Evolutionary conservation across 2,888 invertebrate species (phyloP).

Genomic region (Caenorhabditis sp.): DNA sequence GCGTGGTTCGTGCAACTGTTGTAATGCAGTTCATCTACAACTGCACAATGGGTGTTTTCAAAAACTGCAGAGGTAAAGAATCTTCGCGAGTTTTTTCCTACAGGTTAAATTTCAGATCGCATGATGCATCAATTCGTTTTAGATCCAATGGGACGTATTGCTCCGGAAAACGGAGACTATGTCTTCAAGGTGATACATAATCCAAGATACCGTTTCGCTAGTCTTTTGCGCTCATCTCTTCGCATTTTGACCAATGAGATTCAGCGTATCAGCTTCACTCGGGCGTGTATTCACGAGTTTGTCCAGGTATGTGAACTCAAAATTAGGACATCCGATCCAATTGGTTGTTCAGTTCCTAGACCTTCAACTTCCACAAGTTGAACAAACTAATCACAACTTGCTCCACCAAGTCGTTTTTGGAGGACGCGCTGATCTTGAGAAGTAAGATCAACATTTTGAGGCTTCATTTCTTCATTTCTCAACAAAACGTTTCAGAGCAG

Average conservation of each 20-base stretch:
- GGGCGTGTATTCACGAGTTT: conserved; percentile 10
- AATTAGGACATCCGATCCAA: too few species aligned
- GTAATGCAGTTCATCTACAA: conserved; percentile 46
- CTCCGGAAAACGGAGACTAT: conserved; percentile 35
- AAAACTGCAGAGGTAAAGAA: conserved; percentile 21
- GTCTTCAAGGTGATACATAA: conserved; percentile 32
- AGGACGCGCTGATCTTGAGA: conserved; percentile 11
- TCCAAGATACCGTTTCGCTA: conserved; percentile 25
- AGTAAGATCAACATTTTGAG: conserved; percentile 10
- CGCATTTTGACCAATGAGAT: conserved; percentile 33
- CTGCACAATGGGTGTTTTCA: conserved; percentile 30
- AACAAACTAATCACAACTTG: conserved; percentile 15
- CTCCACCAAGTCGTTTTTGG: conserved; percentile 14
- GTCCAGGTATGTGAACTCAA: conserved; percentile 3
- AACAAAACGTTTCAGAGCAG: conserved; percentile 7
- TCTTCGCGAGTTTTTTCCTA: too few species aligned
- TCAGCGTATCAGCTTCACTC: conserved; percentile 26
- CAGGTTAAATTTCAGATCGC: conserved; percentile 10
- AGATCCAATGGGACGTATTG: conserved; percentile 28
- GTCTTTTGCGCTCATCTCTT: conserved; percentile 13
- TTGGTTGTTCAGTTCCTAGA: conserved; percentile 17
- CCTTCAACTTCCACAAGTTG: conserved; percentile 36
- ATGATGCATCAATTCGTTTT: conserved; percentile 22
- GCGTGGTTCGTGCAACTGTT: conserved; percentile 28
- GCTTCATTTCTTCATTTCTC: not conserved